Evolutionary conservation across 2,888 invertebrate genomes (phyloP), one percentile per base, ranked within the genome.

Genomic region (Dioctria linearis): DNA sequence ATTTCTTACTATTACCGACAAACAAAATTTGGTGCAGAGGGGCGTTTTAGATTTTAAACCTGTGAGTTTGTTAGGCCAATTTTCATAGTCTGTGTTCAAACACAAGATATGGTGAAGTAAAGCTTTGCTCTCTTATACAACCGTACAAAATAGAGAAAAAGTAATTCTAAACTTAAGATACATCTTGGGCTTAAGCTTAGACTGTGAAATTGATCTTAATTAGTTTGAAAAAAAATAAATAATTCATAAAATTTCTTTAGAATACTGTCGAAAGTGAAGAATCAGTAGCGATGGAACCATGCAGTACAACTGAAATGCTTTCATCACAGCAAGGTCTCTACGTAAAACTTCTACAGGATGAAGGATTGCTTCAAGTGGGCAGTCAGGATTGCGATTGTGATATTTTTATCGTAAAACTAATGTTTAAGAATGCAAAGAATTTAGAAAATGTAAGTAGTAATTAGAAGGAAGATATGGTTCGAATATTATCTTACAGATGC

Each of bases 1-100:
- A 80, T 91, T 91, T 61, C 87, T 93, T 39, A 90, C 92, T 0
- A 89, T 94, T 39, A 90, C 92, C 83, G 93, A 93, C 82, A 90
- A 92, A 83, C 49, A 71, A 43, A 79, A 67, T 37, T 59, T 82
- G 3, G 63, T 46, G 11, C 40, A 57, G 5, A 51, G 80, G 25
- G 40, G 78, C 8, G 46, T 59, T 63, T 13, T 61, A 1, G n/a
- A 61, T 5, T 2, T 11, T 4, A 49, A 43, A 9, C 46, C 63
- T n/a, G 61, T 63, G 46, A 46, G 9, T 46, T 25, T 25, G 25
- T 25, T 61, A 61, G 2, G 3, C 6, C n/a, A 13, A 13, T 3
- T 59, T 5, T n/a, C n/a, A n/a, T 61, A 11, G 6, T 25, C 8
- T 59, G 2, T 61, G 6, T 6, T 13, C 8, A 5, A 61, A 13